Evolutionary conservation across 1,140 invertebrate genomes (phyloP), one percentile per base, ranked within the genome.

Genomic region (Goniozus legneri): DNA sequence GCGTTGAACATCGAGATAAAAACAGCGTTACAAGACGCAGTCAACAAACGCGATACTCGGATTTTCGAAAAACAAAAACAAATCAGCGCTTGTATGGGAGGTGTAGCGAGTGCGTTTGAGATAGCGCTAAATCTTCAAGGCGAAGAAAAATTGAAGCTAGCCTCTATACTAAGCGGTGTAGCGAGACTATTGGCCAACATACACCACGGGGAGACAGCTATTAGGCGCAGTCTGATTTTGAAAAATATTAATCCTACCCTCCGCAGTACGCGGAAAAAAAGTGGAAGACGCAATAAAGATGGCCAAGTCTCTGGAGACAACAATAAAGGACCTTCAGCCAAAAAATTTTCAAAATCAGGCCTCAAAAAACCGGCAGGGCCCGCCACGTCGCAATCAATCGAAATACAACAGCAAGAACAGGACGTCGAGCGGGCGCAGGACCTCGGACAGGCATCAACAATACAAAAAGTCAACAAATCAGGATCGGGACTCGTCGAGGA

Each of bases 281-380:
- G 44, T 32, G 18, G 35, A 47, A 0, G 71, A 63, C 4, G 10
- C 4, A 6, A 4, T 27, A 27, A 27, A 27, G 10, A 10, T 10
- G 10, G 10, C 24, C 10, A 27, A 27, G 10, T 27, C 10, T 6
- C 4, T 27, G 10, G 24, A 27, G 4, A 4, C 4, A 27, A 6
- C 24, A 4, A 10, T 27, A 27, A 10, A 4, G 10, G 24, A 27
- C 4, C 4, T 27, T 27, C 4, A 27, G 24, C 4, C 24, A 8
- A 27, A 14, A 15, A 24, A 27, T 24, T 14, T 13, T 4, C 15
- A 14, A 6, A 40, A 27, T 27, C n/a, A n/a, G n/a, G 21, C 8
- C 15, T 7, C 38, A 40, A 40, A 40, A 40, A 40, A 40, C 38
- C 30, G 3, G 20, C 20, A 13, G 10, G 37, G 37, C 20, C 37